These are phyloP conservation scores for Aspidiotus rigidus DNA, from an alignment of 2,888 invertebrate genomes.

Conservation along the genomic window DNA sequence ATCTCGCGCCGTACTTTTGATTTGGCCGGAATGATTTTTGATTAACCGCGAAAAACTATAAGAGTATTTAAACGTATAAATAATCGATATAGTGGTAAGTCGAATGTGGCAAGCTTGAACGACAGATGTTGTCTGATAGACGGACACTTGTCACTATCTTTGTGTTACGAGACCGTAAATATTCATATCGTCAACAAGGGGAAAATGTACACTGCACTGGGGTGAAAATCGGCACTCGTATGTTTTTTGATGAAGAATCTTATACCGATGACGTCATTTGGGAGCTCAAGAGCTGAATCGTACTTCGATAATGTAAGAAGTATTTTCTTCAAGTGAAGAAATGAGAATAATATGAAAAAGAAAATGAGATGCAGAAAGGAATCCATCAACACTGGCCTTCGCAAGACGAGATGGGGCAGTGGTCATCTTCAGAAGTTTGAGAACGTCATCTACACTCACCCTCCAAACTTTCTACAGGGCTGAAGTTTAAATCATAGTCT, in stretches of 20 bases:
- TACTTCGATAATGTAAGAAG: background rate
- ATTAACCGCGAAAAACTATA: slow-evolving; percentile 5
- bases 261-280: background rate
- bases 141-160: slow-evolving; percentile 30
- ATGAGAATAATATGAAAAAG: too few relatives aligned
- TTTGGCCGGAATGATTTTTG: slow-evolving; percentile 12
- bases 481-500: too few relatives aligned
- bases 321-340: too few relatives aligned
- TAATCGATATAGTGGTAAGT: slow-evolving; percentile 21
- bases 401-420: too few relatives aligned
- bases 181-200: background rate
- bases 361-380: too few relatives aligned
- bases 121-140: slow-evolving; percentile 31
- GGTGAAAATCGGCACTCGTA: background rate
- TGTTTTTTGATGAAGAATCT: background rate
- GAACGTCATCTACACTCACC: too few relatives aligned
- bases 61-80: background rate
- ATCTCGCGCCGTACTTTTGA: background rate
- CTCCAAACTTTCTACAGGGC: too few relatives aligned
- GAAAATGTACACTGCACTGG: background rate
- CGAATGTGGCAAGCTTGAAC: slow-evolving; percentile 25
- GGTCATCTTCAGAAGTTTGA: too few relatives aligned
- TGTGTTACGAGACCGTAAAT: slow-evolving; percentile 7
- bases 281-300: background rate
- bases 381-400: too few relatives aligned